Conservation (phyloP, 2,888 invertebrate genomes). For the Diadromus collaris region DNA sequence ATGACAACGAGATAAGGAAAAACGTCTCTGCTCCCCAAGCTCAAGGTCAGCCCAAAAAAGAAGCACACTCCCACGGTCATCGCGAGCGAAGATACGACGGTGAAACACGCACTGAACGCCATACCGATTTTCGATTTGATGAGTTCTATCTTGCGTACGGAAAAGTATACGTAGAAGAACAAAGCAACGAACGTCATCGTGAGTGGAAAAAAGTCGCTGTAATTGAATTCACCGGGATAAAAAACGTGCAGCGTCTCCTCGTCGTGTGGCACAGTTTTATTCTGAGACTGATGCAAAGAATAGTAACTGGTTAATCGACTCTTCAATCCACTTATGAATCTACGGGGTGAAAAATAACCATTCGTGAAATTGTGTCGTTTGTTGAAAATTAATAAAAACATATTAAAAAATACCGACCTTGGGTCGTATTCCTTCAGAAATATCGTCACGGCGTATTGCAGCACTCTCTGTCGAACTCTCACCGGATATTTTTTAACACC, state of each 20-base stretch:
- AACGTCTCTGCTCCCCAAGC: slow-evolving; percentile 92
- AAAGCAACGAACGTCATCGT: slow-evolving; percentile 91
- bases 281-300: slow-evolving; percentile 85
- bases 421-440: slow-evolving; percentile 90
- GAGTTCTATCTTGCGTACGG: slow-evolving; percentile 96
- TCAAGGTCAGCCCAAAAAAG: slow-evolving; percentile 92
- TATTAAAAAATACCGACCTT: slow-evolving; percentile 82
- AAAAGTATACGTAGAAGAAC: slow-evolving; percentile 97
- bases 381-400: slow-evolving; percentile 5
- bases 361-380: background rate
- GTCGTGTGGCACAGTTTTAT: slow-evolving; percentile 74
- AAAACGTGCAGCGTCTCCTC: slow-evolving; percentile 87
- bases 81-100: slow-evolving; percentile 91
- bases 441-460: slow-evolving; percentile 95
- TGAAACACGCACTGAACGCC: slow-evolving; percentile 94
- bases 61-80: slow-evolving; percentile 96
- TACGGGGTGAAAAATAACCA: slow-evolving; percentile 75
- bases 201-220: slow-evolving; percentile 92
- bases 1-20: slow-evolving; percentile 98
- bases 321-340: slow-evolving; percentile 88
- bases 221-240: slow-evolving; percentile 94
- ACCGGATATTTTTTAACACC: slow-evolving; percentile 95
- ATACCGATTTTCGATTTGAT: slow-evolving; percentile 93
- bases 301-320: slow-evolving; percentile 86
- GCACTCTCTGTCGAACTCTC: slow-evolving; percentile 90